Conservation (phyloP, 92 coral and sea anemone species). For the Siderastrea radians region DNA sequence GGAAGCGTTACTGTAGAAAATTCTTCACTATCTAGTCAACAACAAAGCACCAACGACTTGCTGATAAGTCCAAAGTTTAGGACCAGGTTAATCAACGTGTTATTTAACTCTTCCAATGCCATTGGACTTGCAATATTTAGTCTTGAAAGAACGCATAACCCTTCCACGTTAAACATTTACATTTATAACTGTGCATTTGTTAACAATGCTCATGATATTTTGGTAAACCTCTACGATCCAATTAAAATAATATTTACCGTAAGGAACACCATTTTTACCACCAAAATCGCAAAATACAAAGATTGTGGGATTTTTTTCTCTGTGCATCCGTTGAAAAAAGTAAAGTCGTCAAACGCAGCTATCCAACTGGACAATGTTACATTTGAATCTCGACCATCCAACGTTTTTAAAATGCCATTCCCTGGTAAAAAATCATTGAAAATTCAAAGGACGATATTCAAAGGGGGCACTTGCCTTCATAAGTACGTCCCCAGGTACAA, state of each 20-base stretch:
- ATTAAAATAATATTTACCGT: no score
- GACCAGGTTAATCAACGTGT: slow-evolving; percentile 10
- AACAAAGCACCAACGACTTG: not conserved
- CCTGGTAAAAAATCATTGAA: no score
- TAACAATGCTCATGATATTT: no score
- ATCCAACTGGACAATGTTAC: slow-evolving; percentile 29
- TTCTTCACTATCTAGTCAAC: not conserved
- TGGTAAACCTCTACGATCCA: no score
- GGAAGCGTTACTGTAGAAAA: no score
- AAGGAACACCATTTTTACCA: slow-evolving; percentile 6
- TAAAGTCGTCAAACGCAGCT: not conserved
- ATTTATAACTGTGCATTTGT: no score
- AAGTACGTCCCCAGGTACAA: no score
- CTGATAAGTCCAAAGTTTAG: slow-evolving; percentile 18
- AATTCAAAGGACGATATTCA: no score
- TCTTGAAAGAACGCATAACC: no score
- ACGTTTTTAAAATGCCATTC: not conserved
- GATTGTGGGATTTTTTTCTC: not conserved
- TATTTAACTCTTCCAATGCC: not conserved
- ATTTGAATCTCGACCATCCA: slow-evolving; percentile 7
- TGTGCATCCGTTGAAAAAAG: not conserved
- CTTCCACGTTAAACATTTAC: no score
- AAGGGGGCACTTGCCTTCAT: not conserved
- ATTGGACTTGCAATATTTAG: no score
- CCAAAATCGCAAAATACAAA: not conserved